Percentiles rank a stretch among this genome's conserved stretches.
These are phyloP conservation scores for Tetanocera ferruginea DNA, from an alignment of 2,888 invertebrate species.

Conservation along the genomic window DNA sequence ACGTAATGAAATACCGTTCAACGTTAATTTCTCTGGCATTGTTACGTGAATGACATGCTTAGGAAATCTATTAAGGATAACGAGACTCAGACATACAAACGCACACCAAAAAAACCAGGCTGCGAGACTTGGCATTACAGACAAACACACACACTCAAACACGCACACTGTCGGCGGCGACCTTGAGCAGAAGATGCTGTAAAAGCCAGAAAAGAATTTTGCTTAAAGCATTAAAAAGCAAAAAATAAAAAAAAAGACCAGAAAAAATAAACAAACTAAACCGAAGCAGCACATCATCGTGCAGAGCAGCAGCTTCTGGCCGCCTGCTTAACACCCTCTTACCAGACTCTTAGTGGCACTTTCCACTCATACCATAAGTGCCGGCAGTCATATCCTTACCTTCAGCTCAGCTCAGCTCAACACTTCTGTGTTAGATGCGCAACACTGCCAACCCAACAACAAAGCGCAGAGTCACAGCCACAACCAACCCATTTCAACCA, in stretches of 20 bases:
- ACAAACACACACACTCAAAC: background rate
- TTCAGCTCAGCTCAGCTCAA: background rate
- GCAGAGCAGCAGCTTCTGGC: background rate
- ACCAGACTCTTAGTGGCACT: background rate
- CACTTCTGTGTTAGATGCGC: background rate
- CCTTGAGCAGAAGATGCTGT: background rate
- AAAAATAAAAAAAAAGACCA: background rate
- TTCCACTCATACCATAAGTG: too few species aligned
- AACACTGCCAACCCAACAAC: background rate
- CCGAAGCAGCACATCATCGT: background rate
- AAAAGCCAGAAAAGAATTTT: background rate
- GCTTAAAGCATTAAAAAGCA: background rate
- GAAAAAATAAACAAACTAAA: background rate
- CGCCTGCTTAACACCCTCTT: background rate
- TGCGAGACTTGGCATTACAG: background rate
- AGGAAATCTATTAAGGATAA: constrained; percentile 37
- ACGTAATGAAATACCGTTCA: constrained; percentile 29
- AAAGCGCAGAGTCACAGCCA: background rate
- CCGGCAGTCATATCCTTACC: background rate
- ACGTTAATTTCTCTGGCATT: constrained; percentile 30
- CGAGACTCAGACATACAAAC: background rate
- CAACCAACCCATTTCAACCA: background rate
- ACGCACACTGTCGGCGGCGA: background rate
- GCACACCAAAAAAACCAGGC: background rate
- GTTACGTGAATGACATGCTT: constrained; percentile 22